Conservation (phyloP, 2,888 invertebrate genomes). For the Adelphocoris suturalis region DNA sequence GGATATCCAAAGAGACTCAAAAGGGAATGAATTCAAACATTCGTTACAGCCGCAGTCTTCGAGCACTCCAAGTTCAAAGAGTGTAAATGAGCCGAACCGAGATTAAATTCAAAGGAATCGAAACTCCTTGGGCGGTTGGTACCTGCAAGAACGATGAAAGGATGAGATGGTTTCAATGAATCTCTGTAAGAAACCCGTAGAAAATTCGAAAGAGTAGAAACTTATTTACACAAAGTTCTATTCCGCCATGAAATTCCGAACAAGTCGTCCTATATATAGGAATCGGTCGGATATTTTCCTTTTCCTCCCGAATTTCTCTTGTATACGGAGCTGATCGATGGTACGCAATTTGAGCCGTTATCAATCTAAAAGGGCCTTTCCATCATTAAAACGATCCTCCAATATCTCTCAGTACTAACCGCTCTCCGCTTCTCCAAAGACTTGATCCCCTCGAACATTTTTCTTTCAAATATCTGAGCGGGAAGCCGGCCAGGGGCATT, state of each 20-base stretch:
- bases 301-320: background rate
- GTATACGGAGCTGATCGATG: constrained; percentile 40
- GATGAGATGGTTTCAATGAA: too few relatives aligned
- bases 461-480: constrained; percentile 55
- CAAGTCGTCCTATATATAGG: constrained; percentile 41
- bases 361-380: constrained; percentile 61
- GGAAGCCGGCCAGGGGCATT: background rate
- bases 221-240: background rate
- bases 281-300: constrained; percentile 44
- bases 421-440: background rate
- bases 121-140: too few relatives aligned
- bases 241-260: background rate
- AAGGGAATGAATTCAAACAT: too few relatives aligned
- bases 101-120: too few relatives aligned
- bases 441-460: constrained; percentile 60
- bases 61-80: too few relatives aligned
- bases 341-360: constrained; percentile 58
- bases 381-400: constrained; percentile 64
- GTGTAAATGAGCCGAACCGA: too few relatives aligned
- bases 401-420: constrained; percentile 57
- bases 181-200: too few relatives aligned
- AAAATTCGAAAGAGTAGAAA: too few relatives aligned
- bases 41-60: too few relatives aligned
- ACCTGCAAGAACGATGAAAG: too few relatives aligned
- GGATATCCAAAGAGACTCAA: too few relatives aligned